A percentile compares a stretch with the other conserved stretches of the same genome.
Evolutionary conservation across 2,888 invertebrate species (phyloP).

Genomic region (Neoascia interrupta): DNA sequence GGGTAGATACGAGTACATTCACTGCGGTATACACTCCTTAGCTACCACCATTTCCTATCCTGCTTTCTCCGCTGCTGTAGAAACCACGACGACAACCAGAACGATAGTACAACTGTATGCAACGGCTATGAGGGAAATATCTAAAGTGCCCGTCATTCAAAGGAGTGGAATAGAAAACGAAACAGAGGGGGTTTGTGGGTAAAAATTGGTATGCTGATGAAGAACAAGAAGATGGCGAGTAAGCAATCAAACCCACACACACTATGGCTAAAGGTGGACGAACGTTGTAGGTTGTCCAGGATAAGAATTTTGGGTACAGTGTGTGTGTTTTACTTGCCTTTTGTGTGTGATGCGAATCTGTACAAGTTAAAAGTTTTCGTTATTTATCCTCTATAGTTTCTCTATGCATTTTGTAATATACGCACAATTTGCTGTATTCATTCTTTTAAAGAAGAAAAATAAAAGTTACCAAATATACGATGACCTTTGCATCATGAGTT

Average conservation of each 20-base stretch:
- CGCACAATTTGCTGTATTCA: conserved; percentile 54
- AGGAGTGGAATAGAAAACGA: conserved; percentile 50
- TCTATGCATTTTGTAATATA: conserved; percentile 20
- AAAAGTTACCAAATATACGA: too few relatives aligned
- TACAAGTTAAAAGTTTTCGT: conserved; percentile 60
- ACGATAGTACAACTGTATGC: conserved; percentile 5
- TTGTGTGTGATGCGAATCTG: conserved; percentile 53
- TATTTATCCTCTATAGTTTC: conserved; percentile 62
- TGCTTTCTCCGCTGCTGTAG: conserved; percentile 1
- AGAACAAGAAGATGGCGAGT: conserved; percentile 66
- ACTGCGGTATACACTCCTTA: conserved; percentile 22
- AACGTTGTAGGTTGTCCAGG: conserved; percentile 37
- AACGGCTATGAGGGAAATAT: conserved; percentile 55
- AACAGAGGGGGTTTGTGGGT: neutral
- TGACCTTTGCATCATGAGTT: too few relatives aligned
- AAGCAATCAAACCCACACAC: conserved; percentile 66
- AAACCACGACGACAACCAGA: conserved; percentile 34
- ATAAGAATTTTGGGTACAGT: conserved; percentile 45
- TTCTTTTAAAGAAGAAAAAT: conserved; percentile 39
- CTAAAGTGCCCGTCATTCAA: conserved; percentile 61
- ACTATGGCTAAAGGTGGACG: conserved; percentile 64
- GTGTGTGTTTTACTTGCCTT: conserved; percentile 5
- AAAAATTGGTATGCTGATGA: conserved; percentile 47
- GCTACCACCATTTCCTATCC: conserved; percentile 13
- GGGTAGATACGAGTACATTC: conserved; percentile 23